phyloP scores from a whole-genome alignment of 2,113 vertebrate genomes.

The Anolis carolinensis region DNA sequence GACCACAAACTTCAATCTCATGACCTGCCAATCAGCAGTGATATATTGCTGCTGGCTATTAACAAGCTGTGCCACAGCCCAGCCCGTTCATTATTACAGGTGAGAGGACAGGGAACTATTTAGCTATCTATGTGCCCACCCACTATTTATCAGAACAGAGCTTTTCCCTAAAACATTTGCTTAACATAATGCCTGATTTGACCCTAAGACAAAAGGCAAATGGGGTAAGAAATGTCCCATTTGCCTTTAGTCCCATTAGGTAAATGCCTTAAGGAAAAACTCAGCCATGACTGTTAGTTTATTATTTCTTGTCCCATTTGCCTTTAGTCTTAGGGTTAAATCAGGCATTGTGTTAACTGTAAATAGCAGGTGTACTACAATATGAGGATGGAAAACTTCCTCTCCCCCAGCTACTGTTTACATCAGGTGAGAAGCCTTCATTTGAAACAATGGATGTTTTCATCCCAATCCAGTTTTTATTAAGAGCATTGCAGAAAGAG shows the following conservation, averaged over 20 bases:
- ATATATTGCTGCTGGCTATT: too few relatives aligned
- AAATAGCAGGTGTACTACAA: neutral
- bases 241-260: neutral
- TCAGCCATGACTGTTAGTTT: too few relatives aligned
- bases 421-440: neutral
- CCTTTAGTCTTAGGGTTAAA: neutral
- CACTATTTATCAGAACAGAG: neutral
- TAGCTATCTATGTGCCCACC: neutral
- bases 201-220: too few relatives aligned
- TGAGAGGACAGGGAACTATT: neutral
- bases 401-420: neutral
- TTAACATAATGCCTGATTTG: neutral
- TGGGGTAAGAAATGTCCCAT: too few relatives aligned
- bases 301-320: too few relatives aligned
- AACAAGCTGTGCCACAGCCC: too few relatives aligned
- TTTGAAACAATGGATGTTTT: neutral
- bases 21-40: too few relatives aligned
- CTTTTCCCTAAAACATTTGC: neutral
- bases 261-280: too few relatives aligned
- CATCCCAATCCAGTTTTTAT: neutral
- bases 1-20: too few relatives aligned
- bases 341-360: neutral
- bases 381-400: neutral
- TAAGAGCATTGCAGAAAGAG: neutral
- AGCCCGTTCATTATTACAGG: neutral